A percentile compares a stretch with the other conserved stretches of the same genome.
Conservation (phyloP, 2,113 vertebrate genomes). For the Mandrillus leucophaeus region DNA sequence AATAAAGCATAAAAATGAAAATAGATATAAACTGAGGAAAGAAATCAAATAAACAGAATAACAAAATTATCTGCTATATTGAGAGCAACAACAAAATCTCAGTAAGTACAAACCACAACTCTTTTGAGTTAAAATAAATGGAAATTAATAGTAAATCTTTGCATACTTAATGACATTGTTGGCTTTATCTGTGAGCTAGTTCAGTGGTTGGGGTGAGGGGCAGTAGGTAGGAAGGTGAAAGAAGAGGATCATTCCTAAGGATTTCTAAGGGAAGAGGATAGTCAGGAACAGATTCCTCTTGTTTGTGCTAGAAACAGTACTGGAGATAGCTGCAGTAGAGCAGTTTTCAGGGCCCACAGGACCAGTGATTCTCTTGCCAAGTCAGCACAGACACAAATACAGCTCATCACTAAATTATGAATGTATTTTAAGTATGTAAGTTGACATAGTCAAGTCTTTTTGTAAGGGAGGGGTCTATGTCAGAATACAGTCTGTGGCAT, state of each 20-base stretch:
- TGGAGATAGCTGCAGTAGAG: neutral
- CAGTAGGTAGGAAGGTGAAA: neutral
- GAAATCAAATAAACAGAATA: neutral
- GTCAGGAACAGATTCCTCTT: neutral
- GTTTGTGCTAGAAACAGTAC: neutral
- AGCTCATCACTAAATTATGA: neutral
- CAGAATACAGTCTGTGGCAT: neutral
- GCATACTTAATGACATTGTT: neutral
- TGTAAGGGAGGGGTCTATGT: neutral
- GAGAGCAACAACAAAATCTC: neutral
- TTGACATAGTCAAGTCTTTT: neutral
- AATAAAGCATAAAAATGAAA: neutral
- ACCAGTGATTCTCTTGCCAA: neutral
- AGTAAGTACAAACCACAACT: neutral
- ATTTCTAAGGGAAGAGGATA: neutral
- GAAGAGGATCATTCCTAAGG: neutral
- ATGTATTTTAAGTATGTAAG: neutral
- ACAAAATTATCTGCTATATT: neutral
- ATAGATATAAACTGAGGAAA: neutral
- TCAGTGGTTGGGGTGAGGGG: neutral
- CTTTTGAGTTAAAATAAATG: neutral
- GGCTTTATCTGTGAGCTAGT: neutral
- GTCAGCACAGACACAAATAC: neutral
- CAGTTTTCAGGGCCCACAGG: too few species aligned
- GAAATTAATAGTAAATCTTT: neutral